Evolutionary conservation across 1,140 invertebrate species (phyloP), one percentile per base, ranked within the genome.

Genomic region (Lysiphlebus fabarum): DNA sequence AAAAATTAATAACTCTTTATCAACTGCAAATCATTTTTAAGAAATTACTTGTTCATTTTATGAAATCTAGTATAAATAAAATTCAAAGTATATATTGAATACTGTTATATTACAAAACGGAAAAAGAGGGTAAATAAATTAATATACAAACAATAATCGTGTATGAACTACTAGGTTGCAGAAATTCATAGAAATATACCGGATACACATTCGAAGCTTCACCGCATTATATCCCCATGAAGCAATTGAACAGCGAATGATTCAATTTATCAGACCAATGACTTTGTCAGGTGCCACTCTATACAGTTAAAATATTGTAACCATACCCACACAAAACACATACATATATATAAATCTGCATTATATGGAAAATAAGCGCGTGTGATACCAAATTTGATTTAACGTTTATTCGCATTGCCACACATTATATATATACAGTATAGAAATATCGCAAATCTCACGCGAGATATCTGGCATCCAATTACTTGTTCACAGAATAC

Each of bases 211-310:
- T 26, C 2, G 17, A 26, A 26, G 17, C 17, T 26, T 26, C 17
- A 26, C 17, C 49, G 11, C 49, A 37, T 37, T 62, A 63, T 71
- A 74, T 71, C 69, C 69, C 68, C 62, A 67, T 68, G 70, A 64
- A 76, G 75, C 76, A 77, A 79, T 79, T 76, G 77, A 79, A 79
- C 76, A 71, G 73, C 75, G 77, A 79, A 78, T 78, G 75, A 79
- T 79, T 79, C 72, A 78, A 79, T 79, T 79, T 77, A 72, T 76
- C 77, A 75, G 77, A 72, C 76, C 77, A 79, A 79, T 77, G 77
- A 77, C 75, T 78, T 78, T 77, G 77, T 76, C 77, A 78, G 77
- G 76, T 79, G 76, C 70, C 74, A 78, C 75, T 78, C 71, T 64
- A 74, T 71, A 72, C 69, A 67, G 49, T 36, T 14, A 36, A 51